phyloP scores from a whole-genome alignment of 1,140 invertebrate species.

The Protaetia brevitarsis region DNA sequence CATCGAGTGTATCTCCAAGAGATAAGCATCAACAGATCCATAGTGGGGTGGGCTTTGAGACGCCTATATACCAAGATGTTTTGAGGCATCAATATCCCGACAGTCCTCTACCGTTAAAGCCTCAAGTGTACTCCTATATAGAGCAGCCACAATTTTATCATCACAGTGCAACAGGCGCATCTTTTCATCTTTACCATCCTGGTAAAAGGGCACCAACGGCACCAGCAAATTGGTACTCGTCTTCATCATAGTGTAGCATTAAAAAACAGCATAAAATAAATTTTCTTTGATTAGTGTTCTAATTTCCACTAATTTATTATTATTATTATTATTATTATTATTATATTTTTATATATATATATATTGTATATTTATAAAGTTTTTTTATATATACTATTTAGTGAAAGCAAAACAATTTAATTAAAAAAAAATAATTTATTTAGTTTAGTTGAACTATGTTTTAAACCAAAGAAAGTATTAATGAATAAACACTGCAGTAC shows the following conservation, averaged over 20 bases:
- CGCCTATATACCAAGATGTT: constrained; percentile 54
- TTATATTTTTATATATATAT: constrained; percentile 30
- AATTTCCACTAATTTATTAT: constrained; percentile 32
- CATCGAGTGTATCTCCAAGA: constrained; percentile 88
- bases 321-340: constrained; percentile 2
- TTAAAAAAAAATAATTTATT: constrained; percentile 16
- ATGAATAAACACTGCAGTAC: constrained; percentile 40
- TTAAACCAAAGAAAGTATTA: constrained; percentile 46
- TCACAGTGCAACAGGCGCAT: constrained; percentile 63
- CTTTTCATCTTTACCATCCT: constrained; percentile 86
- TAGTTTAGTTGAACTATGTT: constrained; percentile 38
- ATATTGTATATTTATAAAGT: constrained; percentile 14
- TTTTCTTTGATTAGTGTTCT: constrained; percentile 35
- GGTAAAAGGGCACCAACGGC: constrained; percentile 61
- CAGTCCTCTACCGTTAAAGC: constrained; percentile 80
- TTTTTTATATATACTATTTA: constrained; percentile 4
- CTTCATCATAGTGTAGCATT: constrained; percentile 62
- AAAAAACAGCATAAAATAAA: constrained; percentile 26
- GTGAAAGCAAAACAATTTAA: background rate
- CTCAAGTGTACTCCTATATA: constrained; percentile 77
- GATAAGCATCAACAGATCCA: constrained; percentile 73
- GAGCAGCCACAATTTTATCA: constrained; percentile 85
- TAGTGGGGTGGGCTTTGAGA: constrained; percentile 46
- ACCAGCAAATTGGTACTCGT: constrained; percentile 69
- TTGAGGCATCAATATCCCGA: constrained; percentile 63